A percentile compares a stretch with the other conserved stretches of the same genome.
These are phyloP conservation scores for Pituophis catenifer DNA, from an alignment of 2,113 vertebrate species.

Conservation along the genomic window DNA sequence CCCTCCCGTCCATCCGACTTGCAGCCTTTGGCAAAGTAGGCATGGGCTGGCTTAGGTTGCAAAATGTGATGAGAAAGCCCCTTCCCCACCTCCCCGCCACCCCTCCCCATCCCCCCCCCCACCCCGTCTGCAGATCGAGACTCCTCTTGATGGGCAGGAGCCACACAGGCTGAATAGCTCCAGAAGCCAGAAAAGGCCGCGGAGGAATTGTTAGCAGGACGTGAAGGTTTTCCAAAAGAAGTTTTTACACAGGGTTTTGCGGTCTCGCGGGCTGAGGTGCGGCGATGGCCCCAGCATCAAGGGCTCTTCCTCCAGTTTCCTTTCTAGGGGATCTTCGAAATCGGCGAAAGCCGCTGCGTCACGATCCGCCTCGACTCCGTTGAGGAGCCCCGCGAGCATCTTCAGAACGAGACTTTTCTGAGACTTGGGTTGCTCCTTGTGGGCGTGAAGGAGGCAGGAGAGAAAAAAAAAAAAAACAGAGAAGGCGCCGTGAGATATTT, in stretches of 20 bases:
- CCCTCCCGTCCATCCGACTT: neutral
- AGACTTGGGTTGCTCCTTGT: slow-evolving; percentile 78
- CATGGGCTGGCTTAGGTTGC: neutral
- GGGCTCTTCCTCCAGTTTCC: slow-evolving; percentile 74
- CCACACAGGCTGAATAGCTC: too few species aligned
- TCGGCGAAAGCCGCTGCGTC: slow-evolving; percentile 55
- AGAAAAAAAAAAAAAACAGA: neutral
- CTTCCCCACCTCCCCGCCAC: too few species aligned
- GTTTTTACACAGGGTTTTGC: slow-evolving; percentile 88
- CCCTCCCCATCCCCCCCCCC: too few species aligned
- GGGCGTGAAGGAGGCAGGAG: neutral
- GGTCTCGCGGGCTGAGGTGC: slow-evolving; percentile 78
- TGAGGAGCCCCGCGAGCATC: slow-evolving; percentile 79
- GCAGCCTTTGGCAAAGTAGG: neutral
- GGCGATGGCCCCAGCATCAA: slow-evolving; percentile 73
- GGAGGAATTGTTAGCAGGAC: slow-evolving; percentile 75
- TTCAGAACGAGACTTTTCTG: slow-evolving; percentile 80
- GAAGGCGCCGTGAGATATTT: neutral
- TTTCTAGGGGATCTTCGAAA: slow-evolving; percentile 71
- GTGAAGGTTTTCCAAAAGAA: slow-evolving; percentile 96
- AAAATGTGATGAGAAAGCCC: neutral
- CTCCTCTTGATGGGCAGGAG: neutral
- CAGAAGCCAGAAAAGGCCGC: neutral
- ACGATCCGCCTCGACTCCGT: slow-evolving; percentile 59
- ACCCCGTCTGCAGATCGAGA: neutral